Evolutionary conservation across 2,113 vertebrate species (phyloP), one percentile per base, ranked within the genome.

Genomic region (Gobiocypris rarus): DNA sequence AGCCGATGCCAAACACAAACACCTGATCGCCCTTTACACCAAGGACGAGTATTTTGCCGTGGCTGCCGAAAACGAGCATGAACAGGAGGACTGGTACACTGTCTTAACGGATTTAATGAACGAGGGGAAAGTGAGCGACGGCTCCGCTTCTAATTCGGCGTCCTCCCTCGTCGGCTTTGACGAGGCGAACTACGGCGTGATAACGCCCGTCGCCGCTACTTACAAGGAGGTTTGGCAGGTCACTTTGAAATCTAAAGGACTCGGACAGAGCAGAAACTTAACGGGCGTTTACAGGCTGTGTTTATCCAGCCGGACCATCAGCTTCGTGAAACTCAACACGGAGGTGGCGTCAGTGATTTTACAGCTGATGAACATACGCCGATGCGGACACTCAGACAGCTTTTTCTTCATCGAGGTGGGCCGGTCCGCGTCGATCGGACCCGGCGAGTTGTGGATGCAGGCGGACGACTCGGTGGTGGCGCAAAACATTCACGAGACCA

Each of bases 361-460:
- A 86, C 98, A 99, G 94, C 96, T 99, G 69, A 99, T 99, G 98
- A 99, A 97, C 83, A 98, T 99, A 80, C 95, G 98, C 76, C 95
- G 98, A 87, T 99, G 98, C 91, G 98, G 97, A 71, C 98, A 99
- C 94, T 99, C 97, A 4, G 97, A 99, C 93, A 98, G 96, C 89
- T 99, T 98, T 82, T 99, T 99, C 90, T 99, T 99, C 93, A 97
- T 99, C 17, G 98, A 99, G 91, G 97, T 99, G 76, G 98, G 98
- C 58, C 95, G 98, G 54, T 99, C 97, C 0, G 96, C 97, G 0
- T 94, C 96, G 89, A 99, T 96, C 10, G 98, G 97, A n/a, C 97
- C 98, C 6, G 97, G 98, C 3, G 98, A 99, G 93, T 91, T 99
- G 24, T 99, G 98, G 98, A 99, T 99, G 98, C 98, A 99, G 89